Evolutionary conservation across 2,797 vertebrate species (phyloP), one percentile per base, ranked within the genome.

Genomic region (Sebastes oblongus): DNA sequence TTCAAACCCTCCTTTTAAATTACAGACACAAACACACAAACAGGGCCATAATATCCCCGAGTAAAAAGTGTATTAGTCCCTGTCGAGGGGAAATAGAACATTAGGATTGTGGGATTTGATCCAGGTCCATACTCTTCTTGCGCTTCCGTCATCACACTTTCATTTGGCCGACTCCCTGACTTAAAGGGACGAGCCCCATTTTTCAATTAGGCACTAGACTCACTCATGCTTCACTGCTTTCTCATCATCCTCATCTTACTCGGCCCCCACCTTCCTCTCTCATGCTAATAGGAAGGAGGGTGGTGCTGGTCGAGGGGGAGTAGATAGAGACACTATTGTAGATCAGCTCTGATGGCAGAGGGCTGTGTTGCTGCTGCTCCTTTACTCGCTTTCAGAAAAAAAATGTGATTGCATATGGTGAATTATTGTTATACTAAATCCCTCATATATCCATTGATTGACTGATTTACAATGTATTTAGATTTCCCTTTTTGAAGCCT

Each of bases 181-280:
- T 93, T 86, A 76, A 82, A 58, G 86, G 59, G 75, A 83, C 46
- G 24, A 81, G 81, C 65, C 77, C 90, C 70, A 78, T 91, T 93
- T 93, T 93, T 93, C 92, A 94, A 91, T 93, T 89, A 94, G 75
- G 77, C 75, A 46, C 50, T 60, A 81, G 69, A 87, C 82, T 89
- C 59, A 75, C 83, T 84, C 75, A 88, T 52, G 85, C 90, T 78
- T 83, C 71, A 55, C 70, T 88, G 87, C 86, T 78, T 88, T 87
- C 85, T 87, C 86, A 89, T 93, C 89, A 79, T 83, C 75, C 82
- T 88, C 84, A 90, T 91, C 86, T 82, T 83, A 75, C 61, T 77
- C 65, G 5, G 27, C 76, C 76, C 62, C 77, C 78, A 34, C 75
- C 74, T 27, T 29, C 36, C 52, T 76, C 75, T 50, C 58, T 77